Base-by-base conservation (phyloP, 2,797 vertebrate species). In the Acridotheres tristis region DNA sequence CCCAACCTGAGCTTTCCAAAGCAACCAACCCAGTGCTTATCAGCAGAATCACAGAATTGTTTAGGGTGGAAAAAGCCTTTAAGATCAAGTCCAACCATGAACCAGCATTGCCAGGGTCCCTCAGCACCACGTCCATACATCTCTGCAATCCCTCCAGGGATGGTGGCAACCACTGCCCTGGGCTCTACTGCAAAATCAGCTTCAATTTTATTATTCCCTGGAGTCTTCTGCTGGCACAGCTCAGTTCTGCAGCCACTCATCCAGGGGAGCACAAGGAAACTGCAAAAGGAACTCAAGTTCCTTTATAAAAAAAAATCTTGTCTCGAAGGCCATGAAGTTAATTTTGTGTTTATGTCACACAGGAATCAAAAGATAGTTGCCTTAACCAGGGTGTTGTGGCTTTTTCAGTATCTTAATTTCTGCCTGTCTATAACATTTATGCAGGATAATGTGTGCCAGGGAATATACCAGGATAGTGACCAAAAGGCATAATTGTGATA, bases 271-370 rank as follows among this genome's bases (percentile, higher is more conserved):
- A 26, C 3, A 59, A 66, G 29, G 50, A 83, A 87, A 91, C 74
- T 27, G 47, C 54, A 66, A 43, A 73, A 61, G 42, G 74, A 88
- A 32, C 54, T 32, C 76, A 42, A 68, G 54, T 83, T 93, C 68
- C 83, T 51, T 82, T 36, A 36, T 22, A 62, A 75, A 85, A 77
- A 94, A 87, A 85, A 89, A 58, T 50, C 50, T 57, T 38, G 47
- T 81, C 85, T 89, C 21, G 45, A 87, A 94, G 85, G 58, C 81
- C 88, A 92, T n/a, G 26, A 76, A 59, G 71, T 57, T 50, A 85
- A 93, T 9, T 12, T 85, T 78, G 88, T 87, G 63, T 74, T 93
- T 90, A 84, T 51, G 40, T 54, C 84, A 93, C 88, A 83, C 89
- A 89, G 93, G 48, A 74, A 94, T 86, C 83, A 85, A 78, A 86